Conservation (phyloP, 2,888 invertebrate genomes). For the Pollenia amentaria region DNA sequence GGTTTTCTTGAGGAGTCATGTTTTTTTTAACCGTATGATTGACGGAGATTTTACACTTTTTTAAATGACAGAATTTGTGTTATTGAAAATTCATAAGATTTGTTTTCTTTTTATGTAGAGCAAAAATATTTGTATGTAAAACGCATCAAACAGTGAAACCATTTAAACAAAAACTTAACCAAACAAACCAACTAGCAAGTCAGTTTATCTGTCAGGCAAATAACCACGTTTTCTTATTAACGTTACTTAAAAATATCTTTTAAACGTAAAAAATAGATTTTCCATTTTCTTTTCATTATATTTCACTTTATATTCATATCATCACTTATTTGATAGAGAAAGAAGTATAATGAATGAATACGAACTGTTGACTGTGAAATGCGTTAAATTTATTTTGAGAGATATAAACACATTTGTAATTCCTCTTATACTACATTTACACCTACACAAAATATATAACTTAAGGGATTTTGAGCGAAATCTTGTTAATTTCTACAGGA, state of each 20-base stretch:
- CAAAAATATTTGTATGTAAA: not conserved
- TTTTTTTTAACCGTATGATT: conserved; percentile 7
- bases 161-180: conserved; percentile 2
- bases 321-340: conserved; percentile 1
- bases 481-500: too few species aligned
- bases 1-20: not conserved
- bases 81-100: conserved; percentile 49
- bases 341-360: not conserved
- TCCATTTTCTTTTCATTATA: not conserved
- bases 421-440: too few species aligned
- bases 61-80: conserved; percentile 60
- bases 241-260: not conserved
- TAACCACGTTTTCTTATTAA: not conserved
- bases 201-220: not conserved
- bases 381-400: not conserved
- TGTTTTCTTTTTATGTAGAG: conserved; percentile 14
- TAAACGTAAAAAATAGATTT: not conserved
- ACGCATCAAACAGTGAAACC: conserved; percentile 40
- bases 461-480: too few species aligned
- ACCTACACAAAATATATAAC: too few species aligned
- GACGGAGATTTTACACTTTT: conserved; percentile 53
- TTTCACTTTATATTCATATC: conserved; percentile 6
- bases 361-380: not conserved
- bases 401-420: too few species aligned
- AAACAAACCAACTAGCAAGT: conserved; percentile 1